phyloP scores from a whole-genome alignment of 2,113 vertebrate species.

The Gobiocypris rarus region DNA sequence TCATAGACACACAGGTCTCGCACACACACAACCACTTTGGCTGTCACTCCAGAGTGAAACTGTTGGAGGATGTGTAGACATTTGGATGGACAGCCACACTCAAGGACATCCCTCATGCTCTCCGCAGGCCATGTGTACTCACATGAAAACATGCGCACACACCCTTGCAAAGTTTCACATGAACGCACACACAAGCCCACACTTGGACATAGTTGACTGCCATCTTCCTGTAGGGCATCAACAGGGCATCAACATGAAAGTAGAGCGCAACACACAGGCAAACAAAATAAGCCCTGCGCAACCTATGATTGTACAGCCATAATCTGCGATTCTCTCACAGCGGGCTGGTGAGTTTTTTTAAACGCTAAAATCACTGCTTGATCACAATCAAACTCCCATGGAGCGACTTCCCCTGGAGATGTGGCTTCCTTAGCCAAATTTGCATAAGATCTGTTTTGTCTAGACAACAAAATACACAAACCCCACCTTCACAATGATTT shows the following conservation, averaged over 20 bases:
- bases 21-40: conserved; percentile 16
- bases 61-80: conserved; percentile 29
- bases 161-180: conserved; percentile 1
- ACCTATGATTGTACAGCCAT: conserved; percentile 35
- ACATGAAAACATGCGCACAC: neutral
- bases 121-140: conserved; percentile 18
- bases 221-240: conserved; percentile 18
- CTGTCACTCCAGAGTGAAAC: conserved; percentile 30
- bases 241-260: conserved; percentile 16
- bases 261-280: neutral
- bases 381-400: conserved; percentile 39
- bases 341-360: conserved; percentile 8
- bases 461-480: conserved; percentile 49
- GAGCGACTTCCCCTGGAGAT: conserved; percentile 36
- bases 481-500: conserved; percentile 39
- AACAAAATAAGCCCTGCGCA: conserved; percentile 6
- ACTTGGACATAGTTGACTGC: conserved; percentile 8
- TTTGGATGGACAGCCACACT: conserved; percentile 37
- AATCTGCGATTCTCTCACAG: conserved; percentile 36
- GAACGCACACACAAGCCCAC: neutral
- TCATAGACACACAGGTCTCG: conserved; percentile 13
- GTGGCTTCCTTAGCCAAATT: conserved; percentile 40
- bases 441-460: conserved; percentile 50
- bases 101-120: conserved; percentile 26
- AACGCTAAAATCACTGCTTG: conserved; percentile 37